Evolutionary conservation across 1,140 invertebrate genomes (phyloP).

Genomic region (Papilio polytes): DNA sequence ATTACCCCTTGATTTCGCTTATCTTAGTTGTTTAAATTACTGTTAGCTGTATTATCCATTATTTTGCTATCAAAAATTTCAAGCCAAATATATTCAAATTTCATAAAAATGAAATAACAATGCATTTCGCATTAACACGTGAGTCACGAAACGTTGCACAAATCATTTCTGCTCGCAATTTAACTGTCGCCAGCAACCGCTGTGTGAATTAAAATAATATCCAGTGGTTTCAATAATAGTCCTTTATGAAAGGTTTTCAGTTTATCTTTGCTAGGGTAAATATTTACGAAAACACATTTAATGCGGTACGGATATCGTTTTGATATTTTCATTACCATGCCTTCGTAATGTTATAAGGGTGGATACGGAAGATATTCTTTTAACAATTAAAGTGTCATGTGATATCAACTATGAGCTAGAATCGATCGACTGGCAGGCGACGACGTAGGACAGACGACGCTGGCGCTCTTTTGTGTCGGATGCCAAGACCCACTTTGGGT

Average conservation of each 20-base stretch:
- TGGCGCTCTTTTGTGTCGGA: no score
- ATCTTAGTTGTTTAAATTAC: no score
- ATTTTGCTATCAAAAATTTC: neutral
- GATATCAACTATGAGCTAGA: no score
- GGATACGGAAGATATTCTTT: no score
- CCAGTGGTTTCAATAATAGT: conserved; percentile 14
- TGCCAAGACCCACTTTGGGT: no score
- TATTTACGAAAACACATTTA: neutral
- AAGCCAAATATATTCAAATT: neutral
- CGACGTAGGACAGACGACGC: no score
- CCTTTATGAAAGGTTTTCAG: neutral
- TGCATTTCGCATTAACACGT: conserved; percentile 4
- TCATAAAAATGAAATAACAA: neutral
- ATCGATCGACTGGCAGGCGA: no score
- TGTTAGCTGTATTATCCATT: neutral
- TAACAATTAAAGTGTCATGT: no score
- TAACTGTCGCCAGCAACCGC: conserved; percentile 23
- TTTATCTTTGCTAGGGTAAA: neutral
- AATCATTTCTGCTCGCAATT: conserved; percentile 7
- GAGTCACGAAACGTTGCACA: conserved; percentile 15
- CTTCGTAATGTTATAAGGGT: no score
- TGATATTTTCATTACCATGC: no score
- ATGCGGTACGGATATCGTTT: no score
- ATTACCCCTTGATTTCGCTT: no score
- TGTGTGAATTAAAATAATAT: conserved; percentile 22